Conservation (phyloP, 2,888 invertebrate genomes). For the Clepsis dumicolana region DNA sequence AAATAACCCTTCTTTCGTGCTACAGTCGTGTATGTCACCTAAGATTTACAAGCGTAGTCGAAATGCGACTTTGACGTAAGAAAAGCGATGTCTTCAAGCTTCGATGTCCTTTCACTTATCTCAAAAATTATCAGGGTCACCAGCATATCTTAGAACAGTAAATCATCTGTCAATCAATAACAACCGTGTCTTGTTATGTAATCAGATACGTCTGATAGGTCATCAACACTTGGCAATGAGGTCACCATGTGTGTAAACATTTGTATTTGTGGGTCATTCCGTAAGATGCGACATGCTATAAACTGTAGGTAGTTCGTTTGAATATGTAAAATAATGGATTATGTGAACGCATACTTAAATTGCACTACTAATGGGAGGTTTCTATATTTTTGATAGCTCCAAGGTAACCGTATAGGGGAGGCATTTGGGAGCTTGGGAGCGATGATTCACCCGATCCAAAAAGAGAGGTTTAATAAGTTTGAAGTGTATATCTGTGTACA, state of each 20-base stretch:
- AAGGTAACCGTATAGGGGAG: background rate
- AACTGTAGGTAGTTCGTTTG: background rate
- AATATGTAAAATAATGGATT: slow-evolving; percentile 3
- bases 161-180: slow-evolving; percentile 8
- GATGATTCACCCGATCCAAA: too few species aligned
- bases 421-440: background rate
- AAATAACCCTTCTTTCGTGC: too few species aligned
- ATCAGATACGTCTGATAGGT: slow-evolving; percentile 11
- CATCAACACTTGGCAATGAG: slow-evolving; percentile 17
- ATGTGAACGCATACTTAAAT: background rate
- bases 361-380: background rate
- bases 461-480: too few species aligned
- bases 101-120: background rate
- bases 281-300: background rate
- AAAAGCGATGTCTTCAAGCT: background rate
- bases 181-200: slow-evolving; percentile 4
- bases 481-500: too few species aligned
- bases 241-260: background rate
- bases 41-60: too few species aligned
- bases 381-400: background rate
- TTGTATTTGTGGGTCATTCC: slow-evolving; percentile 5
- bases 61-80: background rate
- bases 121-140: slow-evolving; percentile 1
- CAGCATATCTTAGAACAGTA: background rate
- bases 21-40: too few species aligned